Conservation (phyloP, 2,888 invertebrate species). For the Morinoia aosen region DNA sequence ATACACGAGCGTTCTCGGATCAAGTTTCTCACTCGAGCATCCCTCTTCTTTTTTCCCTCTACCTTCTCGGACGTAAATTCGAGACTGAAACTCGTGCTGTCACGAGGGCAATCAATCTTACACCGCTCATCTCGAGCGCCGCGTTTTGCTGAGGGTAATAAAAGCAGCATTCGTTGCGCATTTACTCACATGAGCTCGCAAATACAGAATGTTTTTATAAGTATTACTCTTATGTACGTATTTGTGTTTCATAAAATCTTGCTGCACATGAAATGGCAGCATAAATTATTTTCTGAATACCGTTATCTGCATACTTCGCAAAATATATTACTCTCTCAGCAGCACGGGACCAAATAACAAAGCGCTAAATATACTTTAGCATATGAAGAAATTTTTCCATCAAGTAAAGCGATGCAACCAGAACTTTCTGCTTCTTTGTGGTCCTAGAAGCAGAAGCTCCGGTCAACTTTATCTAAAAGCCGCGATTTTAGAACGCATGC, state of each 20-base stretch:
- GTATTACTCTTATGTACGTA: too few relatives aligned
- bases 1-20: not conserved
- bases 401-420: not conserved
- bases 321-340: not conserved
- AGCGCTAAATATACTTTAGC: not conserved
- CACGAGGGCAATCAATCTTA: constrained; percentile 24
- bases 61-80: not conserved
- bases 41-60: not conserved
- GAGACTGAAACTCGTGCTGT: not conserved
- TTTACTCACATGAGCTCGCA: not conserved
- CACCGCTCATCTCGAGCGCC: not conserved
- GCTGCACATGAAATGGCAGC: not conserved
- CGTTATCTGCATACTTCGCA: too few relatives aligned
- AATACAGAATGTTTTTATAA: too few relatives aligned
- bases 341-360: not conserved
- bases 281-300: too few relatives aligned
- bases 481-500: not conserved
- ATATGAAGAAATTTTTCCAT: not conserved
- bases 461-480: not conserved
- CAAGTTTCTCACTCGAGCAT: not conserved
- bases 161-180: not conserved
- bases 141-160: not conserved
- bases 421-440: not conserved
- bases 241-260: not conserved
- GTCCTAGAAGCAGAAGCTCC: not conserved